Base-by-base conservation (phyloP, 1,140 invertebrate species). In the Pogonomyrmex californicus region DNA sequence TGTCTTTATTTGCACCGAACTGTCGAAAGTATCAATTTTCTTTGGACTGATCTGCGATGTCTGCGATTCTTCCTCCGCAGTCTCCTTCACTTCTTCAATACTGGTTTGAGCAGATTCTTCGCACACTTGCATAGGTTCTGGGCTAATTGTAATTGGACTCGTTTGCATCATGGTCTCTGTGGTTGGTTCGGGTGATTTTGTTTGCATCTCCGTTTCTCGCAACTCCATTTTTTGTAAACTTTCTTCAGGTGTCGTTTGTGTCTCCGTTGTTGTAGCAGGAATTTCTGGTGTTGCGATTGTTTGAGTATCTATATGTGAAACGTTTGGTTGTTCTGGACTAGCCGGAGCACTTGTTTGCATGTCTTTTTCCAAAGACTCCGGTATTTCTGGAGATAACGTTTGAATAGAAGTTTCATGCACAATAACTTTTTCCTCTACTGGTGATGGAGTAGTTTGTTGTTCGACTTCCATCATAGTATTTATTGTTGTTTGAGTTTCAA, bases 141-240 rank as follows among this genome's bases (percentile, higher is more conserved):
- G 86, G n/a, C 68, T 81, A 9, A 76, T 12, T 2, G 56, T 23
- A 2, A 66, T 78, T 0, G 94, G 93, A 88, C 92, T 94, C 0
- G 95, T 95, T 68, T 95, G 94, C 5, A 91, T 91, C 23, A 87
- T 90, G 38, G 77, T 91, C 41, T 95, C 93, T n/a, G 76, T 62
- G 14, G 83, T 87, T 38, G 83, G 88, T 73, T 90, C 86, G 1
- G 87, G 63, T 38, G 73, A 79, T 49, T 88, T 70, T 5, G 94
- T 95, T 85, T 94, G 93, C 12, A 92, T 87, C 70, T 94, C 92
- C 0, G 88, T 93, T 87, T 92, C 90, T 2, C 78, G 86, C 10
- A 73, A 73, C 0, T 90, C 83, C 0, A 71, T 12, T 4, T 60
- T 66, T 30, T 86, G 76, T 1, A 92, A 90, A 78, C 86, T 93